Percentiles rank a stretch among this genome's conserved stretches.
Evolutionary conservation across 2,888 invertebrate genomes (phyloP).

Genomic region (Tetropium fuscum): DNA sequence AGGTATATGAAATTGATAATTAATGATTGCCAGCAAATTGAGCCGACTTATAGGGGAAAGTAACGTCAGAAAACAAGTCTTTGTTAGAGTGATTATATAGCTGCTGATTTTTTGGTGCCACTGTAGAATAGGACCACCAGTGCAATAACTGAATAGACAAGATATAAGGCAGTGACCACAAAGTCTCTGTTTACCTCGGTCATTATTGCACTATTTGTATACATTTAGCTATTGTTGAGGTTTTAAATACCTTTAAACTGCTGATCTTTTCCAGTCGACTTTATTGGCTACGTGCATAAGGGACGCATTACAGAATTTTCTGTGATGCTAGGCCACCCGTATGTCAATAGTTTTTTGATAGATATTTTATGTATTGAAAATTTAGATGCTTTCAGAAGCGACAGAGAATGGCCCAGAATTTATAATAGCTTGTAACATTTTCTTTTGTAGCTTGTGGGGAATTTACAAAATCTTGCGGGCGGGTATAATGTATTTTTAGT

Average conservation of each 20-base stretch:
- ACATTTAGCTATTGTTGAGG: conserved; percentile 58
- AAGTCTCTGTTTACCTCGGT: conserved; percentile 62
- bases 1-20: too few relatives aligned
- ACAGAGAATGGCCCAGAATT: too few relatives aligned
- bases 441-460: too few relatives aligned
- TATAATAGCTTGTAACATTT: too few relatives aligned
- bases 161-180: conserved; percentile 58
- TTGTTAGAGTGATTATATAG: too few relatives aligned
- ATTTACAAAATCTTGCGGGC: too few relatives aligned
- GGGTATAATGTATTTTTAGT: too few relatives aligned
- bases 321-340: conserved; percentile 33
- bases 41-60: too few relatives aligned
- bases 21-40: too few relatives aligned
- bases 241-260: conserved; percentile 52
- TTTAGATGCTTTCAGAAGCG: conserved; percentile 39
- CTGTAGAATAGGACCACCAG: conserved; percentile 43
- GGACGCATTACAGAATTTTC: conserved; percentile 33
- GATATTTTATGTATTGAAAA: conserved; percentile 51
- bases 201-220: conserved; percentile 65
- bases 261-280: conserved; percentile 38
- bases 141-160: conserved; percentile 44
- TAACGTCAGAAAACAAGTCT: too few relatives aligned
- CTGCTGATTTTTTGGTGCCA: conserved; percentile 45
- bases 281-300: conserved; percentile 1
- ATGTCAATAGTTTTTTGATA: conserved; percentile 48